Base-by-base conservation (phyloP, 1,140 invertebrate genomes). In the Acromyrmex heyeri region DNA sequence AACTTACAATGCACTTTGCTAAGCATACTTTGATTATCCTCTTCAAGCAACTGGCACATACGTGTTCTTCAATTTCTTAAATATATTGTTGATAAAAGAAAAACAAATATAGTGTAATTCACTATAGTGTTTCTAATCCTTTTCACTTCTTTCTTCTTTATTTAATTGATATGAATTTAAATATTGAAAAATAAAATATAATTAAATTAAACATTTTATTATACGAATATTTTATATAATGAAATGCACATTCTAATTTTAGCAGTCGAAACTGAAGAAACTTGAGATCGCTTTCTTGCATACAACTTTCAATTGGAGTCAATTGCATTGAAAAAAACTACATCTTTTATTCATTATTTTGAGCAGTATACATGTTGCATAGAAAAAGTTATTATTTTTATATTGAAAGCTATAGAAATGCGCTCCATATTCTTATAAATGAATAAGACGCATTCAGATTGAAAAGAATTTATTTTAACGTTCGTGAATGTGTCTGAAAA, bases 241-340 rank as follows among this genome's bases (percentile, higher is more conserved):
- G 79, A 82, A 34, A 69, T 18, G 21, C 18, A 69, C 21, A 12
- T 62, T 64, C 8, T 6, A 24, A 2, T 77, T 53, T 64, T 24
- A 5, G 3, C 8, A 55, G 27, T 70, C 44, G 27, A 53, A 27
- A 10, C 34, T 62, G 3, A 10, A 57, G 21, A 21, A 21, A 21
- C 21, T 82, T 18, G 44, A 53, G 16, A 50, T 76, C 16, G 34
- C 5, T 21, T 44, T 24, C 21, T 82, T 75, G 18, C 14, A 7
- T 18, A 8, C n/a, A 12, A 14, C 7, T 64, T 85, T 16, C 14
- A 44, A 38, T 8, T 38, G 38, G 38, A 38, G 7, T 38, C 38
- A 8, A 44, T 44, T 44, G 8, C 8, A 44, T 10, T 10, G 38
- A 44, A 44, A 38, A 38, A 44, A 44, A 44, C 38, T 44, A 10